Evolutionary conservation across 2,797 vertebrate species (phyloP), one percentile per base, ranked within the genome.

Genomic region (Diplodus puntazzo): DNA sequence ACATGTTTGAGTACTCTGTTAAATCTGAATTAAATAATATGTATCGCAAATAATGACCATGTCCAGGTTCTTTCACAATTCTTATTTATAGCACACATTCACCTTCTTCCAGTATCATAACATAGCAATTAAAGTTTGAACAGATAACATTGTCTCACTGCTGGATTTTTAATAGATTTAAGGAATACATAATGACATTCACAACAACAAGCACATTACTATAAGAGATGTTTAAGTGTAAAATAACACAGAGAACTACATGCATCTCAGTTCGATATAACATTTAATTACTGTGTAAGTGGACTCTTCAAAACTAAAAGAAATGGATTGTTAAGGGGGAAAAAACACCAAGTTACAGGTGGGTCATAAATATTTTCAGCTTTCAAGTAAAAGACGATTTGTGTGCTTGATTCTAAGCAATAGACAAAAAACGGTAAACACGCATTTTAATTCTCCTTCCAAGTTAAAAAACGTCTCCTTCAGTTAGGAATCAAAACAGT

Each of bases 11-110:
- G 67, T 87, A 87, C 61, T 86, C 80, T 86, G 86, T 88, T 92
- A 64, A 80, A 75, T 87, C 65, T 81, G 63, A 82, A 82, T 84
- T 84, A 87, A 95, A 93, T 89, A 86, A 89, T 93, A 94, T 90
- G 45, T 85, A 74, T 53, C 84, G 81, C 79, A 89, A 87, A 83
- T 60, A 57, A 58, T 43, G 14, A 71, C 23, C 50, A 20, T 48
- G 16, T 3, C 10, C 42, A 18, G 14, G 30, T 65, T 77, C 13
- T 77, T 78, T 75, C n/a, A 23, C 27, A 21, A 6, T 78, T 80
- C 18, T 53, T 63, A 64, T 60, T 45, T 9, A 20, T 0, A 60
- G 18, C 11, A 59, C 34, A 58, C 10, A 66, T 10, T 39, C 39
- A 39, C 39, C 43, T 1, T 42, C 12, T 46, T 50, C 9, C 11